Conservation (phyloP, 2,113 vertebrate genomes). For the Athene noctua region DNA sequence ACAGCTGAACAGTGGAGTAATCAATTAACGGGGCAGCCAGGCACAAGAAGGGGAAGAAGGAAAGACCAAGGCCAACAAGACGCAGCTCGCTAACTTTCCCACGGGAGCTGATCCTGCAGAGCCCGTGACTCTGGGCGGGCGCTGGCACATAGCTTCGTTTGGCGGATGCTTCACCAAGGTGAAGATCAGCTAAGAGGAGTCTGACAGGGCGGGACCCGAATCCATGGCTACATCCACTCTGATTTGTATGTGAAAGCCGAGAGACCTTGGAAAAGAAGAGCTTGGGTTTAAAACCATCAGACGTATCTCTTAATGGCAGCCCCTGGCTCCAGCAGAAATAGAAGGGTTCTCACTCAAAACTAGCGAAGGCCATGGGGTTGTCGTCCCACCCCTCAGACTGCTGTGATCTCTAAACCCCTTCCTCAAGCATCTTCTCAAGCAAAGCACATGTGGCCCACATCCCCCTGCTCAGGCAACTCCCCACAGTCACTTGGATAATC, state of each 20-base stretch:
- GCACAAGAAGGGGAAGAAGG: background rate
- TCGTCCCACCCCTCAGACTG: background rate
- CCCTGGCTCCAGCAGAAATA: background rate
- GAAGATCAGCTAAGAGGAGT: background rate
- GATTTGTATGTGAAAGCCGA: background rate
- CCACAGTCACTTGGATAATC: background rate
- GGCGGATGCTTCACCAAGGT: background rate
- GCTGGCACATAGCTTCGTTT: background rate
- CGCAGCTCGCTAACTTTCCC: background rate
- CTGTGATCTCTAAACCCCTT: background rate
- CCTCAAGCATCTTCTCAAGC: background rate
- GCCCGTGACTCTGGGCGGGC: background rate
- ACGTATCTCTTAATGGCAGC: background rate
- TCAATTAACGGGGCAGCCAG: constrained; percentile 13
- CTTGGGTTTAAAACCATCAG: background rate
- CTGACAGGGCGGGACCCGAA: fast-evolving
- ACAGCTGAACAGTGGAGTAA: background rate
- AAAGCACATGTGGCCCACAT: fast-evolving
- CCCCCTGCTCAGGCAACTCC: background rate
- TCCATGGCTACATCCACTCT: background rate
- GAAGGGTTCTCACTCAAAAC: background rate
- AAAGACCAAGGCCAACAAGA: background rate
- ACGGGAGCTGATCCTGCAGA: background rate
- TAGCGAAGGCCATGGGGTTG: fast-evolving
- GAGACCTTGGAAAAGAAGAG: background rate